phyloP scores from a whole-genome alignment of 30 jellyfish, hydroid and myxozoan species.

The Aurelia aurita region DNA sequence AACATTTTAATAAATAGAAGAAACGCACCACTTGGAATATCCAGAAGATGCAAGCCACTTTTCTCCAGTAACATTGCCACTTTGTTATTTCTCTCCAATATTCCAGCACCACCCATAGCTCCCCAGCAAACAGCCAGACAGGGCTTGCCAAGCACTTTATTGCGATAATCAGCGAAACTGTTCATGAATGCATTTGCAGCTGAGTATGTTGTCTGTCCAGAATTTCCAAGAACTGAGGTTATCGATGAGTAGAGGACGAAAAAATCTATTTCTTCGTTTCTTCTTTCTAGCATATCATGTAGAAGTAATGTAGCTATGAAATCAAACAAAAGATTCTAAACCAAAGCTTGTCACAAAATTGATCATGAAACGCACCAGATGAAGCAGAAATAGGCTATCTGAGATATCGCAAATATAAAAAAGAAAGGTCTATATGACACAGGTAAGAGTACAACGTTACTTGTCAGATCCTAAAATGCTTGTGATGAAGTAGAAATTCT shows the following conservation, averaged over 20 bases:
- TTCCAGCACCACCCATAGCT: slow-evolving; percentile 88
- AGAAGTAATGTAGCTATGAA: slow-evolving; percentile 45
- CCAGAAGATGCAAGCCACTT: slow-evolving; percentile 64
- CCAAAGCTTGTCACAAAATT: too few species aligned
- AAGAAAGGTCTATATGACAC: too few species aligned
- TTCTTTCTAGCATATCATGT: slow-evolving; percentile 49
- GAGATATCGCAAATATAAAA: too few species aligned
- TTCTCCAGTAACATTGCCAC: slow-evolving; percentile 63
- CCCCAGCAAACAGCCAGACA: slow-evolving; percentile 82
- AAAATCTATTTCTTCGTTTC: slow-evolving; percentile 41
- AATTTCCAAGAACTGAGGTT: slow-evolving; percentile 67
- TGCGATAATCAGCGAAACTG: slow-evolving; percentile 74
- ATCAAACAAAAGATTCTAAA: too few species aligned
- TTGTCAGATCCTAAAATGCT: too few species aligned
- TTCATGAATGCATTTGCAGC: slow-evolving; percentile 84
- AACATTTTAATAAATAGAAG: neutral
- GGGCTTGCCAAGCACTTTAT: slow-evolving; percentile 61
- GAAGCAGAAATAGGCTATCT: too few species aligned
- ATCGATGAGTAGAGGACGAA: slow-evolving; percentile 72
- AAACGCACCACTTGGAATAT: slow-evolving; percentile 59
- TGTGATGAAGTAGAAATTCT: too few species aligned
- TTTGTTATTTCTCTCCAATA: slow-evolving; percentile 61
- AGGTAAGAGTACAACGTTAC: too few species aligned
- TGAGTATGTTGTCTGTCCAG: slow-evolving; percentile 70
- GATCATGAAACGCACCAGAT: too few species aligned